Base-by-base conservation (phyloP, 2,797 vertebrate species). In the Acanthis flammea region DNA sequence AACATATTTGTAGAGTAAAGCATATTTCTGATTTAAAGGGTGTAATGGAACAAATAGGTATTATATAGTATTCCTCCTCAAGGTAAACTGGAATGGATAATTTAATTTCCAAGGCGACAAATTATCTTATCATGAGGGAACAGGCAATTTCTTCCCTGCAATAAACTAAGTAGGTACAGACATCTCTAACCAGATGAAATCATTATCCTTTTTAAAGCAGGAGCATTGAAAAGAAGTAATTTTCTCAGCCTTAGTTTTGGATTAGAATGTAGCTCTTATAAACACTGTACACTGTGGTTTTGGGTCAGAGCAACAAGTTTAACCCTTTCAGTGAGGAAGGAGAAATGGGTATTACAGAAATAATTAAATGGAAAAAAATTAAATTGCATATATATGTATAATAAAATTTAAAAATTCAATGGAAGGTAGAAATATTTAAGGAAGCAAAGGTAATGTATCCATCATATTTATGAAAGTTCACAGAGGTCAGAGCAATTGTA, bases 61-160 rank as follows among this genome's bases (percentile, higher is more conserved):
- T 97, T 97, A 95, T 93, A 92, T 85, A 91, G 85, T 83, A 94
- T 90, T 95, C 63, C 24, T 96, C 92, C 89, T 97, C 88, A 96
- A 95, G 93, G 96, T 97, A 97, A 97, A 96, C 95, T 90, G 74
- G 76, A 62, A 94, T 95, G 58, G 92, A 83, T 97, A 97, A 98
- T 97, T 97, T 97, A 98, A 98, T 98, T 97, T 97, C 91, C 94
- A 96, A 95, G 91, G 95, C 74, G 53, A 98, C 96, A 98, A 98
- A 98, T 98, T 97, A 97, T 97, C 92, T 97, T 97, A 96, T 93
- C 95, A 90, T 94, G 96, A 96, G 58, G 53, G 95, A 98, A 39
- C 92, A 97, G 95, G 88, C 94, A 95, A 97, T 98, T 97, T 97
- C 88, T 97, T 97, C 66, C 84, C 53, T 90, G 90, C 95, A 98